Evolutionary conservation across 2,888 invertebrate species (phyloP), one percentile per base, ranked within the genome.

Genomic region (Beris chalybata): DNA sequence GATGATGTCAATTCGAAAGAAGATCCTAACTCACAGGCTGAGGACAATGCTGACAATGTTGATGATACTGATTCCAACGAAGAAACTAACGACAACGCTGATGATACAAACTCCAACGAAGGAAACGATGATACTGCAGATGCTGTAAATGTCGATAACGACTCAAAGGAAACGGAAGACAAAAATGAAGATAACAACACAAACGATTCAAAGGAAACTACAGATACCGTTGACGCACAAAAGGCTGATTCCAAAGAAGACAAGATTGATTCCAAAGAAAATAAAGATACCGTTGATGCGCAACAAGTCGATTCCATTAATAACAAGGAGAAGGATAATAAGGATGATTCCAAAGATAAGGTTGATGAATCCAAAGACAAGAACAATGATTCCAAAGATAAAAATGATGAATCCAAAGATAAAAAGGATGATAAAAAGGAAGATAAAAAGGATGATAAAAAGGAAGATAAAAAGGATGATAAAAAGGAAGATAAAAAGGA

Each of bases 401-500:
- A 50, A 13, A 54, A 32, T 15, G 55, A 59, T 53, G 47, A 50
- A 15, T 13, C 11, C 22, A 22, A 31, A 38, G 48, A 47, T 7
- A 58, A 22, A 57, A 56, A 68, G 22, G 64, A 68, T 5, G 64
- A 32, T 11, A 32, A 50, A 30, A 54, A 32, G 30, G 55, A 31
- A 22, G 15, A 38, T 32, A 45, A 11, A 57, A 15, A 56, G 52
- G 65, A n/a, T n/a, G 48, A 47, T 7, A 54, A 22, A 44, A 56
- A 68, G n/a, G 58, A 31, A 12, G 45, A 38, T 7, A 58, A 22
- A 57, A 56, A 68, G 22, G 64, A 68, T 5, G 64, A 32, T 11
- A 32, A 50, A 30, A 54, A 32, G 30, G 55, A 31, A 22, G 48
- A 47, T 7, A 54, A 22, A 44, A 56, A 68, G n/a, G 58, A 31